phyloP scores from a whole-genome alignment of 2,797 vertebrate genomes.

The Silurus aristotelis region DNA sequence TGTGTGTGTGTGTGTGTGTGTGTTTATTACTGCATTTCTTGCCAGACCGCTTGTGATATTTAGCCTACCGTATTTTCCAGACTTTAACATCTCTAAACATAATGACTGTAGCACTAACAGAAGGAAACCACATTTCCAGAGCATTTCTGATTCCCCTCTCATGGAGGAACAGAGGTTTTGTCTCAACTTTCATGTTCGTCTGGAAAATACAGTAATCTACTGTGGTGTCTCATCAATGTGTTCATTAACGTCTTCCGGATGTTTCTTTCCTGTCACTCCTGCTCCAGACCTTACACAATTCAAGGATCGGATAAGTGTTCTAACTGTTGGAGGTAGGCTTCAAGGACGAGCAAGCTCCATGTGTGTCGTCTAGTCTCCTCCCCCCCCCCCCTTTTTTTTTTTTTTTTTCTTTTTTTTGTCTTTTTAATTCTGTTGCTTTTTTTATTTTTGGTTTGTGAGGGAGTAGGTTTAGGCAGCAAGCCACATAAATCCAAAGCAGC shows the following conservation, averaged over 20 bases:
- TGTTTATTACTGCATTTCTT: neutral
- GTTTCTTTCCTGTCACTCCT: constrained; percentile 65
- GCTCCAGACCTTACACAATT: constrained; percentile 86
- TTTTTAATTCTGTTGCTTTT: neutral
- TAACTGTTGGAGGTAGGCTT: constrained; percentile 94
- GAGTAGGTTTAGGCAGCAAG: neutral
- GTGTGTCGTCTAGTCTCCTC: neutral
- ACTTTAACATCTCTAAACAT: neutral
- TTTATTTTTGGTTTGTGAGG: neutral
- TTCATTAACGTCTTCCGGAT: constrained; percentile 66
- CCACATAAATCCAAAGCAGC: too few species aligned
- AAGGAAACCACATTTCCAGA: neutral
- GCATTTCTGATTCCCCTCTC: neutral
- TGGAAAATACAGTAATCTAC: constrained; percentile 27
- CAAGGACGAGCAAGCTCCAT: constrained; percentile 39
- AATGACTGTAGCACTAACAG: neutral
- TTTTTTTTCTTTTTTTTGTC: neutral
- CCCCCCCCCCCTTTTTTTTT: neutral
- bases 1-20: neutral
- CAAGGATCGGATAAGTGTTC: constrained; percentile 91
- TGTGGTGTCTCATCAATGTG: neutral
- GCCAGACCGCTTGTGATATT: constrained; percentile 9
- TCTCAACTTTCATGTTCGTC: neutral
- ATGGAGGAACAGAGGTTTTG: neutral
- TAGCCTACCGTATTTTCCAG: constrained; percentile 32